Percentiles rank a stretch among this genome's conserved stretches.
These are phyloP conservation scores for Pemphigus obesinymphae DNA, from an alignment of 1,140 invertebrate genomes.

Conservation along the genomic window DNA sequence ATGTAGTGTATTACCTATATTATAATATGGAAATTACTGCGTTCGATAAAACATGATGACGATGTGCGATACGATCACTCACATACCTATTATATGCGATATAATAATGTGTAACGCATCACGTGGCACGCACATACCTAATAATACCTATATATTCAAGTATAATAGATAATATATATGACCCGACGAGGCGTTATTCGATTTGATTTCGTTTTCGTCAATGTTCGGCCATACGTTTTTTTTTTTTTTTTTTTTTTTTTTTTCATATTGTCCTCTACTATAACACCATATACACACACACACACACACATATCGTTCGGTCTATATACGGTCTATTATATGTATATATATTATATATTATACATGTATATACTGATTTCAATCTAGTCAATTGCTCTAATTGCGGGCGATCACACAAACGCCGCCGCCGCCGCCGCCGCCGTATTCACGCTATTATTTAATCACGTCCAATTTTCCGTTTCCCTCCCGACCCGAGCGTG, in stretches of 20 bases:
- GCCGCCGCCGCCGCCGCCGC: slow-evolving; percentile 15
- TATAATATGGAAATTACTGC: no score
- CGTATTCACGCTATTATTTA: slow-evolving; percentile 19
- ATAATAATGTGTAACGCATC: no score
- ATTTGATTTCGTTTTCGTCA: not conserved
- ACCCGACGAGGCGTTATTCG: not conserved
- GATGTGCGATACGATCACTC: not conserved
- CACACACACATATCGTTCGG: no score
- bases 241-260: no score
- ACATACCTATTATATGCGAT: not conserved
- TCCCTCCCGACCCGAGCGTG: not conserved
- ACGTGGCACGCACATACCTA: not conserved
- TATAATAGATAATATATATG: no score
- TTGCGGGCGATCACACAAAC: slow-evolving; percentile 20
- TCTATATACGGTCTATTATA: no score
- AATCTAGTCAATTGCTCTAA: slow-evolving; percentile 38
- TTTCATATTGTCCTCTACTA: no score
- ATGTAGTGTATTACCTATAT: no score
- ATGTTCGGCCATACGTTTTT: no score
- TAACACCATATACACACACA: no score
- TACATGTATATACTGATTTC: not conserved
- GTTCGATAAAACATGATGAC: no score
- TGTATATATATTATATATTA: not conserved
- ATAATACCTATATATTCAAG: no score
- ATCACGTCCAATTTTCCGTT: slow-evolving; percentile 22